Evolutionary conservation across 2,113 vertebrate genomes (phyloP), one percentile per base, ranked within the genome.

Genomic region (Vidua macroura): DNA sequence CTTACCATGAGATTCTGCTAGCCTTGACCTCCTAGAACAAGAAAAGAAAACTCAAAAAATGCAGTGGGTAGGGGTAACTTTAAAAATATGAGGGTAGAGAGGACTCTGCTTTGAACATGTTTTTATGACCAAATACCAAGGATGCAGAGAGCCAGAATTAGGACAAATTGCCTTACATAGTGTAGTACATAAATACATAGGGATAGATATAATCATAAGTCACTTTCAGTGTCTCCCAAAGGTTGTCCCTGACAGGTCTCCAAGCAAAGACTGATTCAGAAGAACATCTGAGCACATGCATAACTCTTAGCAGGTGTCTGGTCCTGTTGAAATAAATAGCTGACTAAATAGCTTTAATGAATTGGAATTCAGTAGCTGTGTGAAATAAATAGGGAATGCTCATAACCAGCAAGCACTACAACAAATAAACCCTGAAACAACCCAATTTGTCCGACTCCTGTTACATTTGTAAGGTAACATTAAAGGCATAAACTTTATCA

Each of bases 371-470:
- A 79, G 62, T 49, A 73, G 62, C 62, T 72, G 13, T 79, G 33
- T 69, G 44, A 91, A 95, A 72, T 69, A 89, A 92, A 82, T 15
- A 17, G 16, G 48, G 30, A 84, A 62, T 1, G 2, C 15, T 79
- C 23, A 35, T 18, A 92, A 84, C 15, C 44, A 91, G 58, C 0
- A 3, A 73, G 15, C 22, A 46, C 27, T 41, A 37, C 10, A 78
- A 55, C 41, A 91, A 92, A 82, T 41, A 89, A 92, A 51, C 44
- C 18, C n/a, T 88, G 76, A 90, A 90, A 94, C 15, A 48, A 78
- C 22, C 49, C 62, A 68, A 66, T 69, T 83, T 76, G 15, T 62
- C 27, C 19, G 1, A 51, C 33, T 82, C 82, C 52, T 91, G 43
- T 81, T 79, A 46, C 11, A 88, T 59, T 76, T 91, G 33, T 82